Evolutionary conservation across 2,797 vertebrate genomes (phyloP).

Genomic region (Thaleichthys pacificus): DNA sequence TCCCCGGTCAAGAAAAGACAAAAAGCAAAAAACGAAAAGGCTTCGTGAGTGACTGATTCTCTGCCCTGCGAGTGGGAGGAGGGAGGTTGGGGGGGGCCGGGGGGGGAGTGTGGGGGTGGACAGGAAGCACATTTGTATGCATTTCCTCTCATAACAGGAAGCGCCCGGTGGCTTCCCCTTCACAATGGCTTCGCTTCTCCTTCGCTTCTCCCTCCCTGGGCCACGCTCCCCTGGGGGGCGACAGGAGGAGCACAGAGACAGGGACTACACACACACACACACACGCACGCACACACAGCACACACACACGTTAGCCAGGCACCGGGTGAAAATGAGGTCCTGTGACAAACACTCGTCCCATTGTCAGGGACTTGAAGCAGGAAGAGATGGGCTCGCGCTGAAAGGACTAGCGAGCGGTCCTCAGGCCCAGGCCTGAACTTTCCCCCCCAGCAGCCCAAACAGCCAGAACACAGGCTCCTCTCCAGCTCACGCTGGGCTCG

Average conservation of each 20-base stretch:
- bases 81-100: constrained; percentile 14
- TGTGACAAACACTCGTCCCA: constrained; percentile 74
- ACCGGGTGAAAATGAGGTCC: constrained; percentile 42
- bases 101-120: constrained; percentile 67
- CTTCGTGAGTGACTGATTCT: constrained; percentile 43
- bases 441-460: constrained; percentile 63
- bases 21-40: neutral
- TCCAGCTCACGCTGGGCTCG: constrained; percentile 49
- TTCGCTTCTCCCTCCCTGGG: constrained; percentile 90
- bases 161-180: constrained; percentile 99
- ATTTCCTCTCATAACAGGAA: constrained; percentile 99
- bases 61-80: constrained; percentile 47
- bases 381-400: constrained; percentile 66
- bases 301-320: constrained; percentile 54
- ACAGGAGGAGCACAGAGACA: constrained; percentile 70
- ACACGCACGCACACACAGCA: no score
- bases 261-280: constrained; percentile 66
- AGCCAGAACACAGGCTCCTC: constrained; percentile 70
- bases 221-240: constrained; percentile 78
- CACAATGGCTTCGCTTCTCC: constrained; percentile 98
- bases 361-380: constrained; percentile 67
- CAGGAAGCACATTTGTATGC: constrained; percentile 99
- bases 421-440: constrained; percentile 68
- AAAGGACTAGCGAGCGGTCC: constrained; percentile 62
- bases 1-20: constrained; percentile 45